phyloP scores from a whole-genome alignment of 2,888 invertebrate species.

The Nephrotoma flavescens region DNA sequence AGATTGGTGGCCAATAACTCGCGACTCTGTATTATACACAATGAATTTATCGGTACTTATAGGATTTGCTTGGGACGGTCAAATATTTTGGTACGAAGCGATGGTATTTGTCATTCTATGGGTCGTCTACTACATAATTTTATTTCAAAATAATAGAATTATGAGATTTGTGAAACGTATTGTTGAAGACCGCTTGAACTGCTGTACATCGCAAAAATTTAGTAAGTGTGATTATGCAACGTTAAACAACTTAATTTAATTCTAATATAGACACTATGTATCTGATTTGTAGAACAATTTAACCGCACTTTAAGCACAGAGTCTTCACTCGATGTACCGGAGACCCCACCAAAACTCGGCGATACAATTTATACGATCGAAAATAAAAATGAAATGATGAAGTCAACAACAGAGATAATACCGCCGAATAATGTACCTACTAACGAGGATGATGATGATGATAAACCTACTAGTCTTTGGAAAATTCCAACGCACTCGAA shows the following conservation, averaged over 20 bases:
- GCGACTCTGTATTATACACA: slow-evolving; percentile 54
- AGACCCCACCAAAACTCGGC: not conserved
- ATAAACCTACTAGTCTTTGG: slow-evolving; percentile 1
- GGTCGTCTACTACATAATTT: slow-evolving; percentile 53
- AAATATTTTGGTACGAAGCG: slow-evolving; percentile 63
- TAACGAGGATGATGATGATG: not conserved
- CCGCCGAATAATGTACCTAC: not conserved
- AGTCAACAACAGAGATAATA: not conserved
- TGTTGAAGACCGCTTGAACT: not conserved
- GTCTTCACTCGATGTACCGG: too few species aligned
- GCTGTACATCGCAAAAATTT: not conserved
- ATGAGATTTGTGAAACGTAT: slow-evolving; percentile 1
- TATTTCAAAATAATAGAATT: slow-evolving; percentile 6
- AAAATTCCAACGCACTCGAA: not conserved
- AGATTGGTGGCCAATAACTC: slow-evolving; percentile 64
- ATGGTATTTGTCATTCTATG: slow-evolving; percentile 53
- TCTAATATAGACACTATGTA: too few species aligned
- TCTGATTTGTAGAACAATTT: not conserved
- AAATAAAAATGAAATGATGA: not conserved
- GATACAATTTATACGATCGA: not conserved
- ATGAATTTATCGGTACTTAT: slow-evolving; percentile 52
- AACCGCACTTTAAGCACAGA: not conserved
- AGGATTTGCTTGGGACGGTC: slow-evolving; percentile 50
- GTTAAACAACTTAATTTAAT: not conserved
- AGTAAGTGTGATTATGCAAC: not conserved